Percentiles rank a stretch among this genome's conserved stretches.
These are phyloP conservation scores for Daubentonia madagascariensis DNA, from an alignment of 2,113 vertebrate genomes.

Conservation along the genomic window DNA sequence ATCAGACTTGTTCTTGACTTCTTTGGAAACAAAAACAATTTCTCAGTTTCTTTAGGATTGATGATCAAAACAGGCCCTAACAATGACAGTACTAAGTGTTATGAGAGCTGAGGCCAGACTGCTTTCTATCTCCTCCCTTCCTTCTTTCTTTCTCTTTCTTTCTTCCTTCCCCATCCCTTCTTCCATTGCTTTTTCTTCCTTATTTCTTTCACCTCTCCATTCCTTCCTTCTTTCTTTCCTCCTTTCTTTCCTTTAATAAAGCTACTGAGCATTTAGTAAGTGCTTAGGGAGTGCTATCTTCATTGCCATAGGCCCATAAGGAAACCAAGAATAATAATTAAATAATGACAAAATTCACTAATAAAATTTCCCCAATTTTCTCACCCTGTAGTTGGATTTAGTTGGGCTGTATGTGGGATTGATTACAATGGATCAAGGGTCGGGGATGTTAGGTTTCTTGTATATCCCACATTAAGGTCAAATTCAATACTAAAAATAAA, in stretches of 20 bases:
- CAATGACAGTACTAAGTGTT: neutral
- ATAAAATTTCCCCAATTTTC: neutral
- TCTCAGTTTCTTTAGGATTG: neutral
- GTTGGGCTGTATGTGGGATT: neutral
- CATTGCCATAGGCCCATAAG: neutral
- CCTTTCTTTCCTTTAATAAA: neutral
- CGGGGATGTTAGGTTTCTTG: neutral
- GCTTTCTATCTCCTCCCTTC: neutral
- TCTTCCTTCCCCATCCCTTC: rapidly evolving
- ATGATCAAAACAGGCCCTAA: neutral
- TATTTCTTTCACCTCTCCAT: neutral
- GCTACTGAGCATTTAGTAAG: neutral
- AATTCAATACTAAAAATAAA: neutral
- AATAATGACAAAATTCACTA: neutral
- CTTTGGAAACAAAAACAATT: neutral
- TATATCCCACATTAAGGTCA: neutral
- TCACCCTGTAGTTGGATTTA: neutral
- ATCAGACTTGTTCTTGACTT: neutral
- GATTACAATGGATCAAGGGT: neutral
- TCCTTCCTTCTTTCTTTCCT: no score
- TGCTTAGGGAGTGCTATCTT: neutral
- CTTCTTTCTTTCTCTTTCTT: neutral
- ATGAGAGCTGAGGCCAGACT: neutral
- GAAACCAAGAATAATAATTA: neutral
- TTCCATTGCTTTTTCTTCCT: neutral